A percentile compares a stretch with the other conserved stretches of the same genome.
phyloP scores from a whole-genome alignment of 2,113 vertebrate genomes.

The Dryoscopus gambensis region DNA sequence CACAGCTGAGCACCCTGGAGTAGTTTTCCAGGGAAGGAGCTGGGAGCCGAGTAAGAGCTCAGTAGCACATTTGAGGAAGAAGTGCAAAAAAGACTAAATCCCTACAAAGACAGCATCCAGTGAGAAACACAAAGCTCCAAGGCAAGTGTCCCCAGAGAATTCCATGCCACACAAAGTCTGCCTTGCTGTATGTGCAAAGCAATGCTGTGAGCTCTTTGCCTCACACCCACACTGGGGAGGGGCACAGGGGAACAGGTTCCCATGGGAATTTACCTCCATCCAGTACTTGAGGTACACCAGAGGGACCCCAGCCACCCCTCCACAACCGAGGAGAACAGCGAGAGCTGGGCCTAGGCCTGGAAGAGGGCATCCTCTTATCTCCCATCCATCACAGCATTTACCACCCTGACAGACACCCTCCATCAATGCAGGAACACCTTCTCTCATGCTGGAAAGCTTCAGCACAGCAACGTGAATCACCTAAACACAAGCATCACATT shows the following conservation, averaged over 20 bases:
- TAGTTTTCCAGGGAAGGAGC: not conserved
- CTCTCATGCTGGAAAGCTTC: not conserved
- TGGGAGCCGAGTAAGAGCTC: not conserved
- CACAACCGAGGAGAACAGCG: not conserved
- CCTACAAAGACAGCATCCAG: not conserved
- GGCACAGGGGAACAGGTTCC: not conserved
- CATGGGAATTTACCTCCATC: not conserved
- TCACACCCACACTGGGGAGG: not conserved
- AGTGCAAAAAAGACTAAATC: not conserved
- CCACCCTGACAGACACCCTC: not conserved
- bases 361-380: not conserved
- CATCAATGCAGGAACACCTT: not conserved
- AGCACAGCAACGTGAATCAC: not conserved
- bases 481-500: not conserved
- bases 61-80: not conserved
- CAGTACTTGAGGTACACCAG: not conserved
- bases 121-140: not conserved
- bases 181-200: rapidly evolving
- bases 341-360: not conserved
- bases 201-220: not conserved
- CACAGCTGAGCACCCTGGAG: not conserved
- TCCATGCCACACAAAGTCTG: not conserved
- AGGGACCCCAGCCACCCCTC: not conserved
- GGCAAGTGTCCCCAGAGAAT: not conserved
- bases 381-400: not conserved